Evolutionary conservation across 2,888 invertebrate species (phyloP), one percentile per base, ranked within the genome.

Genomic region (Spisula solida): DNA sequence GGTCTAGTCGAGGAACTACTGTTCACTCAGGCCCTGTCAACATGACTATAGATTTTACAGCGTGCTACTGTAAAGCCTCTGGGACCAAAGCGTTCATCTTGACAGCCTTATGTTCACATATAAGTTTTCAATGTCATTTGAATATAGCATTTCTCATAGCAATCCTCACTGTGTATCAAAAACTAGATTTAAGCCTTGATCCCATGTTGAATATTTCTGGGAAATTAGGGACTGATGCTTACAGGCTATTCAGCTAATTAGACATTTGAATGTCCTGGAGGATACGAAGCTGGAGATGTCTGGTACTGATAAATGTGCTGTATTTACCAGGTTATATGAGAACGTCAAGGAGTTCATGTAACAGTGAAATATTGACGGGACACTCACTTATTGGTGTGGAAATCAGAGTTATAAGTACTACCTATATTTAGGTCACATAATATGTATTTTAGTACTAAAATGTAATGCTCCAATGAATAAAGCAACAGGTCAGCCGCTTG

Each of bases 181-280:
- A 41, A 41, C 60, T 66, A 66, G 60, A 66, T 66, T 25, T 66
- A 12, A 66, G 25, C 60, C 25, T 41, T 8, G 18, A 12, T 66
- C 60, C 60, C 60, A 66, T 66, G 60, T 66, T 66, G 60, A 25
- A 66, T 66, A 66, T 66, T 66, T 66, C 60, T n/a, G 5, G 25
- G 60, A 25, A 66, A 66, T 66, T 66, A 66, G 60, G 60, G 12
- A n/a, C 60, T 60, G 25, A 25, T 25, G 25, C 25, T 66, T 66
- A 66, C 25, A 25, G 60, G 60, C n/a, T 66, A 66, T 10, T 66
- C 8, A 25, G 60, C 60, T 66, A 66, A 66, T 66, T 66, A 66
- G 60, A 66, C 25, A 66, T 66, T 66, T 12, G n/a, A 66, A 66
- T 25, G 60, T 66, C 60, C 60, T 66, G 25, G 60, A 66, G 60